Evolutionary conservation across 92 coral and sea anemone species (phyloP), one percentile per base, ranked within the genome.

Genomic region (Hydrozoanthus gracilis): DNA sequence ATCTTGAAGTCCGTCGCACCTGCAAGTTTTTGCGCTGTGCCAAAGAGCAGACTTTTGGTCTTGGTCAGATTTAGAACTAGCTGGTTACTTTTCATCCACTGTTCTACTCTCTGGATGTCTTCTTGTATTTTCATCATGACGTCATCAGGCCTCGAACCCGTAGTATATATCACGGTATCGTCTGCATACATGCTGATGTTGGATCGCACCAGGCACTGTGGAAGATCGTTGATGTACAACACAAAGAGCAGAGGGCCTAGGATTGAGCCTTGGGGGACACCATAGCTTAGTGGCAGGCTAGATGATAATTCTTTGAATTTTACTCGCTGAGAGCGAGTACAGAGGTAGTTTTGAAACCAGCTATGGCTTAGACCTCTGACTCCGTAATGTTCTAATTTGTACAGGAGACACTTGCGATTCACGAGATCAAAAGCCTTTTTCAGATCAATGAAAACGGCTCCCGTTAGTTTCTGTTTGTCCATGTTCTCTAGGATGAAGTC

Each of bases 31-130:
- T 67, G 7, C 48, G 8, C 12, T 27, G 73, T 67, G 44, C 73
- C 73, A 17, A 67, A 67, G 7, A 89, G 92, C 87, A 89, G 52
- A n/a, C 48, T 13, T 76, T 89, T 85, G 3, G 87, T 89, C 54
- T 89, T 89, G 86, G 89, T 86, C 20, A 86, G 76, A 70, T 86
- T 89, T 71, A 86, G 77, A 44, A 86, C 48, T 47, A 89, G 90
- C 87, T 80, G 69, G 68, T 49, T 80, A 73, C 73, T 68, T 79
- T 56, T 74, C 71, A 90, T 86, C 87, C 89, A 86, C 79, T 85
- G 18, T 62, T 17, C 89, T 54, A 77, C 88, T 44, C 84, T 51
- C 11, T 84, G 73, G 2, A 89, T 61, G 71, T 89, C 92, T 12
- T 76, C 92, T 51, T 89, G 92, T 47, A 84, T 15, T 12, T 12